Evolutionary conservation across 2,797 vertebrate species (phyloP), one percentile per base, ranked within the genome.

Genomic region (Eleutherodactylus coqui): DNA sequence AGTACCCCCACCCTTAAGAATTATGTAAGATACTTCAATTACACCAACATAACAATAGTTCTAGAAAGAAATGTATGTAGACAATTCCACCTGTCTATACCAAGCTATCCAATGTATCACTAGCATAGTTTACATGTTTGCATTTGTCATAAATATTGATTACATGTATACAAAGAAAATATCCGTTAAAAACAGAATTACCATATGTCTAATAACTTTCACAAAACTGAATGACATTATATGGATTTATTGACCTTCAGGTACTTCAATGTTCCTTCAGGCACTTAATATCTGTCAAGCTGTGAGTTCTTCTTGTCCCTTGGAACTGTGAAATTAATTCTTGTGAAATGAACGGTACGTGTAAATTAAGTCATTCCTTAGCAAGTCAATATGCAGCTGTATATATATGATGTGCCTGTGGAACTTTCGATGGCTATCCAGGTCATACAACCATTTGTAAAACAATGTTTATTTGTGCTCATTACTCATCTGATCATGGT

Each of bases 221-320:
- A 47, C 19, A 77, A 53, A 41, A 36, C 16, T 62, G 58, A 78
- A 53, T 78, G 10, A 34, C 24, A 75, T 51, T 55, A 27, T 38
- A 64, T 81, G 34, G 38, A 81, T 86, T 85, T 86, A 86, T 86
- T 81, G 55, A 86, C 58, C 32, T 58, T n/a, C n/a, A n/a, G n/a
- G n/a, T n/a, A n/a, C n/a, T n/a, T n/a, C n/a, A 53, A 27, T n/a
- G 58, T 58, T 82, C 41, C 21, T 19, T 47, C 16, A 62, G 19
- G 45, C n/a, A 72, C 19, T 51, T 79, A 47, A 45, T 75, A 84
- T 73, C 27, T 78, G 49, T 83, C 36, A n/a, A 60, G 38, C 75
- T 79, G 21, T 81, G 82, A 24, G 24, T 60, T 87, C 73, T 87
- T 75, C 55, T 51, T 34, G 49, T 72, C 32, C 13, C n/a, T 29